Evolutionary conservation across 2,797 vertebrate genomes (phyloP), one percentile per base, ranked within the genome.

Genomic region (Karalla daura): DNA sequence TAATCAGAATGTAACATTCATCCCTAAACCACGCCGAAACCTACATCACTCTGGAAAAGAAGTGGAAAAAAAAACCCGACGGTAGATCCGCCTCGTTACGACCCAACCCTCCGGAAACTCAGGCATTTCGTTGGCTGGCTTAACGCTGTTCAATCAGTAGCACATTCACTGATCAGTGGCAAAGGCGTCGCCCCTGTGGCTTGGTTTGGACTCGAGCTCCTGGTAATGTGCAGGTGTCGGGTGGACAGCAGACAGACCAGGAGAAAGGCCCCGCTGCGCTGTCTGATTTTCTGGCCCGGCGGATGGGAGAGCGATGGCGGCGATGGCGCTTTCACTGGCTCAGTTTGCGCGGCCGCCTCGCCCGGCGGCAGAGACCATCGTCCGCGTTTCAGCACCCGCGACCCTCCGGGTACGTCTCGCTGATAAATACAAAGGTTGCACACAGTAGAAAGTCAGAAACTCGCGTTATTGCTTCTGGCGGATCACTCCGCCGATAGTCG

Each of bases 381-480:
- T 18, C 62, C 63, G 62, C 70, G 67, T 45, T n/a, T 40, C 76
- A 74, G 70, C 87, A 86, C 81, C 85, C 45, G 52, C 41, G 33
- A 65, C 69, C 60, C 28, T 76, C 61, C 69, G 50, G 37, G 27
- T 20, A 79, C 40, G 65, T 54, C 1, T 63, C 46, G 33, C 72
- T 62, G 86, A 90, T 89, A 85, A 89, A 90, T 88, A 91, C 6
- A 80, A 88, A 87, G 65, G 63, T 70, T 76, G 84, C 70, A 88
- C 73, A 88, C 76, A 85, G 65, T 86, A 89, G 15, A 89, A 89
- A 91, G 69, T 83, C 71, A 70, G n/a, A n/a, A 83, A 86, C 68
- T 81, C 11, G 8, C 77, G 51, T 92, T 94, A 94, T 94, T 94
- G 92, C 92, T 92, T 88, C 69, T 81, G 64, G 87, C 56, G 50